phyloP scores from a whole-genome alignment of 92 coral and sea anemone genomes.

The Phenganax subtilis region DNA sequence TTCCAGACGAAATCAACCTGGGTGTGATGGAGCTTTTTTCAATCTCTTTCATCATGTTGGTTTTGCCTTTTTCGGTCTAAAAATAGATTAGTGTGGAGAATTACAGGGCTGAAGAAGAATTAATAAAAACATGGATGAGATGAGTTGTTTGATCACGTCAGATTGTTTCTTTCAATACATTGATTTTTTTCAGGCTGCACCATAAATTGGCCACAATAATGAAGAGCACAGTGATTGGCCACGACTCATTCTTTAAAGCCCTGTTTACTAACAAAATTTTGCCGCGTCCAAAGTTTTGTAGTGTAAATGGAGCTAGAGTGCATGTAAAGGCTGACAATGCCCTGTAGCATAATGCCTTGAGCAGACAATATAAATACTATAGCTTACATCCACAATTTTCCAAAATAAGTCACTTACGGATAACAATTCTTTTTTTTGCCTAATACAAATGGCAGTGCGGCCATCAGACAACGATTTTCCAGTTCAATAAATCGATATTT shows the following conservation, averaged over 20 bases:
- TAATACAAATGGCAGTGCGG: constrained; percentile 11
- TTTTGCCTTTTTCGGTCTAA: constrained; percentile 4
- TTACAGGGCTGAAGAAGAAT: background rate
- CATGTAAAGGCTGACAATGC: background rate
- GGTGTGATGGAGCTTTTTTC: constrained; percentile 19
- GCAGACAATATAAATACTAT: background rate
- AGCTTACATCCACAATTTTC: constrained; percentile 12
- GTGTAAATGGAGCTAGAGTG: background rate
- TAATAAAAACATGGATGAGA: background rate
- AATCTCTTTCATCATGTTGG: constrained; percentile 8
- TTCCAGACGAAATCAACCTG: constrained; percentile 34
- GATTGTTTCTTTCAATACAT: background rate
- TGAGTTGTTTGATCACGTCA: background rate
- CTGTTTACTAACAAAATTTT: no score
- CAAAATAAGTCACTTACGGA: background rate
- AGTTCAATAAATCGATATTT: background rate
- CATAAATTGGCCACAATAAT: background rate
- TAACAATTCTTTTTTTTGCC: background rate
- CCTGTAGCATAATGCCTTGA: background rate
- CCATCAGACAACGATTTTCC: constrained; percentile 14
- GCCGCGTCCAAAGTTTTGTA: background rate
- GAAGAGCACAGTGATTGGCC: background rate
- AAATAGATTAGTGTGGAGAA: background rate
- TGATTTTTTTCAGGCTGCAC: background rate
- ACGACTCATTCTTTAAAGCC: background rate